Percentiles rank a stretch among this genome's conserved stretches.
Evolutionary conservation across 2,888 invertebrate genomes (phyloP).

Genomic region (Harpalus rubripes): DNA sequence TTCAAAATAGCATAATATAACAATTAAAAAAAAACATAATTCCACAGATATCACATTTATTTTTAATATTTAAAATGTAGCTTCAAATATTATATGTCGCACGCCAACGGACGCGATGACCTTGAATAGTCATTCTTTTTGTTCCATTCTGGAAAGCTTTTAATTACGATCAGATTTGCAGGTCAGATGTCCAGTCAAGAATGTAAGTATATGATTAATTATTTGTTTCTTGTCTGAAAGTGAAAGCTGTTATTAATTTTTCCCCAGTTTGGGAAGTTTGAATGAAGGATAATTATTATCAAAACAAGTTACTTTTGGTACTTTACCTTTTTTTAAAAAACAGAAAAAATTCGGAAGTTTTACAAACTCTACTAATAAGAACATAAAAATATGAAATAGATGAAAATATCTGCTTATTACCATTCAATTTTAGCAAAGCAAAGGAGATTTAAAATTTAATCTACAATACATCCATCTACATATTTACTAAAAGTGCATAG

Average conservation of each 20-base stretch:
- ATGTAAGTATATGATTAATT: conserved; percentile 1
- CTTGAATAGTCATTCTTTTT: not conserved
- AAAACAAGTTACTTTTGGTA: not conserved
- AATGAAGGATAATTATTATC: not conserved
- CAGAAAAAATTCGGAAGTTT: not conserved
- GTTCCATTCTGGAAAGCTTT: not conserved
- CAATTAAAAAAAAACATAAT: no score
- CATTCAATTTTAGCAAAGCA: not conserved
- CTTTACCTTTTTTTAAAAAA: not conserved
- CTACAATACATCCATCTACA: not conserved
- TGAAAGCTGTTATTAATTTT: conserved; percentile 7
- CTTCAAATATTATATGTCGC: not conserved
- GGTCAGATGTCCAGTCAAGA: not conserved
- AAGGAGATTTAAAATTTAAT: not conserved
- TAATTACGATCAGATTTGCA: not conserved
- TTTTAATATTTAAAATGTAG: no score
- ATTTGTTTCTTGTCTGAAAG: not conserved
- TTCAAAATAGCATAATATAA: no score
- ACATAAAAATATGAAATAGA: not conserved
- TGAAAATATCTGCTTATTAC: not conserved
- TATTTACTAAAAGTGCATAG: not conserved
- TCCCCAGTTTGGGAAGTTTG: not conserved
- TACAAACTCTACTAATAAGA: not conserved
- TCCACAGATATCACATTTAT: no score
- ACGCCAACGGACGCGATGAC: not conserved